Evolutionary conservation across 2,113 vertebrate species (phyloP), one percentile per base, ranked within the genome.

Genomic region (Haemorhous mexicanus): DNA sequence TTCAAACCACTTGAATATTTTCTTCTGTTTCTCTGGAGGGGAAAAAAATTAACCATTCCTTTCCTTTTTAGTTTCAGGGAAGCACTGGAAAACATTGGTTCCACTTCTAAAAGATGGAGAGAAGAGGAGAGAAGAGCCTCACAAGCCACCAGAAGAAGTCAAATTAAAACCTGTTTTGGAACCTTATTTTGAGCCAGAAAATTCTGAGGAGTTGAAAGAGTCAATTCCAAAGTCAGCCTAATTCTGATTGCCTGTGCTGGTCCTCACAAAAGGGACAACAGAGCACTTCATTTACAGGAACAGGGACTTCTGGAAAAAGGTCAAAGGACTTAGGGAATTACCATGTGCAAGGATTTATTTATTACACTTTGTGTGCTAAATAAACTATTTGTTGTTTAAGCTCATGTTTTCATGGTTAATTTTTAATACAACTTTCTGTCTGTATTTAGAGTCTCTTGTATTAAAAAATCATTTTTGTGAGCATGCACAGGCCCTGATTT

Each of bases 41-140:
- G 10, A 6, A 20, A 37, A 61, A 64, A 46, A 30, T 22, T 53
- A 82, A 92, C 58, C 30, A 41, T 82, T 86, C 27, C 9, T 79
- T 94, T 78, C 11, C 10, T 19, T 53, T 86, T 79, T 87, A 98
- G 97, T 97, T 97, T 97, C 98, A 97, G 98, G 98, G 64, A 98
- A 93, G 87, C 96, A 98, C 79, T 98, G 98, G 98, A 98, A 98
- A 96, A 98, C 98, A 0, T 95, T 98, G 85, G 98, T 98, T 84
- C 98, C 98, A 0, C 98, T 98, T 87, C 89, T 98, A 89, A 97
- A 98, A 91, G 98, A 98, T 21, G 90, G 97, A 61, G 84, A 86
- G 33, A 56, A 98, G 95, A 95, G 97, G 84, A 96, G 98, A 95
- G 98, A 98, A 27, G 97, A 97, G n/a, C 91, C 87, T 28, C 68